phyloP scores from a whole-genome alignment of 2,113 vertebrate genomes.

The Crotophaga sulcirostris region DNA sequence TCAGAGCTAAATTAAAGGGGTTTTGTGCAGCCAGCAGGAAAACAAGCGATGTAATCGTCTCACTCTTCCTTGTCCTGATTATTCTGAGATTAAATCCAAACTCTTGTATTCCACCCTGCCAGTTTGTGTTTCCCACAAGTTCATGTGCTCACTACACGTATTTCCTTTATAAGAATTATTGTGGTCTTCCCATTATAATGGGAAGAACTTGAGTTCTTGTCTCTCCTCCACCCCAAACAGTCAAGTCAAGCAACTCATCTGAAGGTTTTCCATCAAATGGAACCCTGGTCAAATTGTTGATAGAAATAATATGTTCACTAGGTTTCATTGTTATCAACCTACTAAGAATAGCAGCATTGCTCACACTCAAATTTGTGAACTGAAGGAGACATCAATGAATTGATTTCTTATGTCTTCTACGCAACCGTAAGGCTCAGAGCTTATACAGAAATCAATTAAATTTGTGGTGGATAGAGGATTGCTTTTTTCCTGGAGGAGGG shows the following conservation, averaged over 20 bases:
- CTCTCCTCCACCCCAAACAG: neutral
- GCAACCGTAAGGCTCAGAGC: neutral
- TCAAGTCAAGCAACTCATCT: neutral
- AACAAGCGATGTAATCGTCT: neutral
- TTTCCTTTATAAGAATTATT: neutral
- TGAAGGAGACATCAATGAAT: neutral
- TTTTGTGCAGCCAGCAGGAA: slow-evolving; percentile 37
- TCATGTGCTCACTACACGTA: neutral
- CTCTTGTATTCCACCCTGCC: neutral
- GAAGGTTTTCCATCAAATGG: neutral
- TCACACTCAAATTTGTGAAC: neutral
- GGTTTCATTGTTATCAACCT: neutral
- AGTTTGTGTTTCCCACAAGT: neutral
- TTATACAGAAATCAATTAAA: neutral
- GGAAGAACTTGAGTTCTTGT: neutral
- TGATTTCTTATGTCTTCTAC: neutral
- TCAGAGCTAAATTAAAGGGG: neutral
- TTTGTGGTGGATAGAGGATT: neutral
- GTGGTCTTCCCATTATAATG: no score
- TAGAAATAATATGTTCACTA: neutral
- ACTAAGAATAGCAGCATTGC: neutral
- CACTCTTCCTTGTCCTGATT: neutral
- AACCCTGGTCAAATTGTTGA: neutral
- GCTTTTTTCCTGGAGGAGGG: neutral
- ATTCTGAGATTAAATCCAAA: slow-evolving; percentile 11